phyloP scores from a whole-genome alignment of 2,888 invertebrate genomes.

The Cephus sareptanus region DNA sequence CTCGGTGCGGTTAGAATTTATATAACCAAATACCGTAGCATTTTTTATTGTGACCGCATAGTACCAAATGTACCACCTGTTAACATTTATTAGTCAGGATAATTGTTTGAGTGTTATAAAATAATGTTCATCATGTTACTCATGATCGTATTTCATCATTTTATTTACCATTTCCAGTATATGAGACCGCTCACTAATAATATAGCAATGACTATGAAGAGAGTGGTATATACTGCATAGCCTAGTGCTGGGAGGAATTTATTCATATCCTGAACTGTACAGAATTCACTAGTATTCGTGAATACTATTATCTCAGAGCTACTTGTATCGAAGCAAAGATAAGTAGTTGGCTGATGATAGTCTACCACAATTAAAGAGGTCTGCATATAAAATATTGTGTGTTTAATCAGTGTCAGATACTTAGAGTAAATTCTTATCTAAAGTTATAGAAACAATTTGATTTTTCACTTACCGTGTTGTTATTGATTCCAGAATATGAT shows the following conservation, averaged over 20 bases:
- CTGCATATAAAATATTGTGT: constrained; percentile 3
- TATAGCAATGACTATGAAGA: constrained; percentile 18
- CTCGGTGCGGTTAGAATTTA: constrained; percentile 64
- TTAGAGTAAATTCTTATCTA: not conserved
- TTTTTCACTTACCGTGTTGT: not conserved
- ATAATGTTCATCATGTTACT: not conserved
- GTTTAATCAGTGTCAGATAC: not conserved
- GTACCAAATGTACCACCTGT: constrained; percentile 68
- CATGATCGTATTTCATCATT: not conserved
- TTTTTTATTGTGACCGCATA: constrained; percentile 72
- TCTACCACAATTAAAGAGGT: constrained; percentile 22
- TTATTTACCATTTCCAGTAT: constrained; percentile 66
- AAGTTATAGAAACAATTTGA: not conserved
- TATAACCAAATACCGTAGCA: constrained; percentile 69
- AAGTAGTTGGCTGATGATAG: constrained; percentile 15
- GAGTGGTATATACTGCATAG: constrained; percentile 9
- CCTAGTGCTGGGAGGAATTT: constrained; percentile 2
- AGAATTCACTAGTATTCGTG: constrained; percentile 3
- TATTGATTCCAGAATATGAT: not conserved
- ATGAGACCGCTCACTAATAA: constrained; percentile 46
- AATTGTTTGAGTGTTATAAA: not conserved
- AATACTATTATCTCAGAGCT: not conserved
- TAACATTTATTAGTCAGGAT: not conserved
- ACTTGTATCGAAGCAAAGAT: constrained; percentile 10
- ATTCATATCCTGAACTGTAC: not conserved